Evolutionary conservation across 30 jellyfish, hydroid and myxozoan species (phyloP).

Genomic region (Chrysaora quinquecirrha): DNA sequence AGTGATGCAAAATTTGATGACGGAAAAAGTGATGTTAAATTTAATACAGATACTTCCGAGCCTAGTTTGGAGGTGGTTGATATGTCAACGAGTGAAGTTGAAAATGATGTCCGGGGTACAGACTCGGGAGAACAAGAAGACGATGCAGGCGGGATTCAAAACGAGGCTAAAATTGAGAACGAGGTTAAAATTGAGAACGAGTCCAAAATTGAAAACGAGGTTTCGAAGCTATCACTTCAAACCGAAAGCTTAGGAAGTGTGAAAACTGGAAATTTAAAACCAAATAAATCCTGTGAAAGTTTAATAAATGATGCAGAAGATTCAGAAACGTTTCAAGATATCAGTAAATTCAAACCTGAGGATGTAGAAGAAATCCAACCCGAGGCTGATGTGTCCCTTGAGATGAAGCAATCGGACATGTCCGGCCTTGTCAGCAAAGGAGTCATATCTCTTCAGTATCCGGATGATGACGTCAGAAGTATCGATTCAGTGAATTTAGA

Average conservation of each 20-base stretch:
- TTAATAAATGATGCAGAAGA: conserved; percentile 57
- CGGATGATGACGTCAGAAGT: conserved; percentile 91
- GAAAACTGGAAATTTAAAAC: background rate
- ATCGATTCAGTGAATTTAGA: conserved; percentile 68
- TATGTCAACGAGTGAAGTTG: background rate
- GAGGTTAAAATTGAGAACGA: background rate
- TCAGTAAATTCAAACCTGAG: conserved; percentile 27
- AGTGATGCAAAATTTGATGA: background rate
- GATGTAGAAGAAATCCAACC: conserved; percentile 10
- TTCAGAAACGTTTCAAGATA: conserved; percentile 48
- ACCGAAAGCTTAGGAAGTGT: background rate
- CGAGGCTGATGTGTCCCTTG: conserved; percentile 27
- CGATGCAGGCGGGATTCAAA: background rate
- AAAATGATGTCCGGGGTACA: background rate
- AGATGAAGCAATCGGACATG: conserved; percentile 35
- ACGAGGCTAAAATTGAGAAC: background rate
- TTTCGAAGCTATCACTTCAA: background rate
- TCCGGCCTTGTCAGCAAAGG: conserved; percentile 90
- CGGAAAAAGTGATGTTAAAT: background rate
- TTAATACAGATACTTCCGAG: background rate
- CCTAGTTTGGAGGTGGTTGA: background rate
- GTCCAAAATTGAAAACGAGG: background rate
- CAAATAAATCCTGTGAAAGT: background rate
- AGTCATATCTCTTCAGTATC: conserved; percentile 90
- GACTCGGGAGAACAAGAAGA: background rate